Evolutionary conservation across 1,140 invertebrate genomes (phyloP), one percentile per base, ranked within the genome.

Genomic region (Nasonia longicornis): DNA sequence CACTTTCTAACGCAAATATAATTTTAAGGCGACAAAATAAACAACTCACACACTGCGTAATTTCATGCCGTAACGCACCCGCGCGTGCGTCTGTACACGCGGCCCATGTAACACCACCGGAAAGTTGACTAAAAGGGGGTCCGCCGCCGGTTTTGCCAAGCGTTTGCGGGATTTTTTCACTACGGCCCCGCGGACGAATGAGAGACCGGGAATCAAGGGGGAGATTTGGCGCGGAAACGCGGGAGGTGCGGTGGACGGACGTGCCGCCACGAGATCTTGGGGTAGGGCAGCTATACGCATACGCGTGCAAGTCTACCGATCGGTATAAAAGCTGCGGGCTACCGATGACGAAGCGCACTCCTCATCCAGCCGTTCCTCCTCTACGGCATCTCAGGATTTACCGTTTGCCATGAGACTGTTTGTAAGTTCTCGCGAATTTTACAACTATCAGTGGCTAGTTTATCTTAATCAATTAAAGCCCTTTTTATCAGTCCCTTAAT

Each of bases 321-420:
- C 26, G 80, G 66, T 87, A 86, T 86, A 87, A 85, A 86, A 86
- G 83, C 81, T 74, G 7, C 70, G 72, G 69, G 67, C 72, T 67
- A 67, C 10, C 48, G 73, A 84, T 83, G 78, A 79, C 77, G 20
- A 82, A 77, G 77, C 83, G 82, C 85, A 86, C 80, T 86, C 73
- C 75, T 45, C 82, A 77, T 52, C 26, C 71, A 83, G 77, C 79
- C 77, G 81, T 72, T 35, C 73, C 11, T 84, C 83, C n/a, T 76
- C 69, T 16, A 38, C 66, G 35, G 35, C 11, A 66, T 20, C 64
- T 58, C 72, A 52, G 10, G 22, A 69, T 16, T 48, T 7, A 63
- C 45, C 73, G 52, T 35, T 74, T 66, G 67, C 67, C 78, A 84
- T 86, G 86, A 85, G 63, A 75, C 79, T 83, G 52, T 35, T 84